These are phyloP conservation scores for Calyptommatus sinebrachiatus DNA, from an alignment of 2,113 vertebrate species.

Conservation along the genomic window DNA sequence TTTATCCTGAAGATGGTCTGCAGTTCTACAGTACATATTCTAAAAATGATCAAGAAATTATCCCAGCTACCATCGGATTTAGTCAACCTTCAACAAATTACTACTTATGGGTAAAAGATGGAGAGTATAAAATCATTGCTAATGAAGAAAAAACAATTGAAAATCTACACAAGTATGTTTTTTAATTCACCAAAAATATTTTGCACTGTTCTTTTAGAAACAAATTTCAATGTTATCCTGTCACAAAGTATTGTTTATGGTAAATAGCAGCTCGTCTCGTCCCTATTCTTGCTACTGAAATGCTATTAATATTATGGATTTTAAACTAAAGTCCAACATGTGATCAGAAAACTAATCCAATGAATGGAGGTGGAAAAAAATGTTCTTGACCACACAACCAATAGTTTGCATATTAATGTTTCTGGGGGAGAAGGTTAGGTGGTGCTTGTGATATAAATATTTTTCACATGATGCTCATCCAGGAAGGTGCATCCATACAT, in stretches of 20 bases:
- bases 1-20: slow-evolving; percentile 84
- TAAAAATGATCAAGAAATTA: slow-evolving; percentile 55
- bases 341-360: background rate
- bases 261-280: background rate
- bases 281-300: background rate
- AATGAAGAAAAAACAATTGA: slow-evolving; percentile 76
- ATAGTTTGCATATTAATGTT: background rate
- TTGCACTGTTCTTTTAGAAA: background rate
- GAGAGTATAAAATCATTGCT: slow-evolving; percentile 80
- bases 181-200: background rate
- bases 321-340: background rate
- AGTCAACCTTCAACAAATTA: slow-evolving; percentile 76
- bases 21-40: slow-evolving; percentile 79
- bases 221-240: background rate
- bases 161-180: slow-evolving; percentile 81
- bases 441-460: too few species aligned
- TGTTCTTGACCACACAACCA: background rate
- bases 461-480: too few species aligned
- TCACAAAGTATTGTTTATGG: background rate
- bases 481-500: too few species aligned
- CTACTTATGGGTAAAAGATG: slow-evolving; percentile 70
- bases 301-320: background rate
- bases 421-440: too few species aligned
- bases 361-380: background rate
- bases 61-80: slow-evolving; percentile 80